These are phyloP conservation scores for Enteromius fasciolatus DNA, from an alignment of 2,797 vertebrate species.

Conservation along the genomic window DNA sequence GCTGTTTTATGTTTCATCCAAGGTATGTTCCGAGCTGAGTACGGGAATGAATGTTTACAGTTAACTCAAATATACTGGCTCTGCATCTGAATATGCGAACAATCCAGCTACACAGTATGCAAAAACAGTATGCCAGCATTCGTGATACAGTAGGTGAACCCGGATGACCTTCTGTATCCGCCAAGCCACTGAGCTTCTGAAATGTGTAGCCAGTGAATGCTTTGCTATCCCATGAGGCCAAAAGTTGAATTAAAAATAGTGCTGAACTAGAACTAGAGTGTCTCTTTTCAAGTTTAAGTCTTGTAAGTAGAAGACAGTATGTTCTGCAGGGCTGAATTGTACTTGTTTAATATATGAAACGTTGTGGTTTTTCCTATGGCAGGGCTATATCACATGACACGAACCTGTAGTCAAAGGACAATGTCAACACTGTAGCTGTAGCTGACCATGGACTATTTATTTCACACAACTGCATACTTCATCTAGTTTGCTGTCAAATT, in stretches of 20 bases:
- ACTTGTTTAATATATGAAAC: neutral
- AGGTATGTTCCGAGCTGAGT: neutral
- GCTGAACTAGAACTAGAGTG: neutral
- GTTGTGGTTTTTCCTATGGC: neutral
- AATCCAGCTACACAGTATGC: neutral
- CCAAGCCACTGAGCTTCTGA: neutral
- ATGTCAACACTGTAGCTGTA: neutral
- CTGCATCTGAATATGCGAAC: neutral
- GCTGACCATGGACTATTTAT: neutral
- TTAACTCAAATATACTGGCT: neutral
- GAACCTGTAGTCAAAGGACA: neutral
- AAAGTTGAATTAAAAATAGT: neutral
- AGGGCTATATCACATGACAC: neutral
- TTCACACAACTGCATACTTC: neutral
- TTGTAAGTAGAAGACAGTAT: neutral
- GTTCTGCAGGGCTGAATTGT: neutral
- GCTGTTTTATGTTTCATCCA: constrained; percentile 4
- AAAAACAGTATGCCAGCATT: neutral
- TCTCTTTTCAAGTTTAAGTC: neutral
- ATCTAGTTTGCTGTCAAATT: neutral
- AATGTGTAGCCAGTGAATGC: neutral
- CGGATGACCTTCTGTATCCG: neutral
- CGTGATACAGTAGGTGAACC: neutral
- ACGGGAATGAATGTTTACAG: constrained; percentile 23
- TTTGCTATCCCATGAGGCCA: neutral